A percentile compares a stretch with the other conserved stretches of the same genome.
phyloP scores from a whole-genome alignment of 2,888 invertebrate genomes.

The Neoitamus cyanurus region DNA sequence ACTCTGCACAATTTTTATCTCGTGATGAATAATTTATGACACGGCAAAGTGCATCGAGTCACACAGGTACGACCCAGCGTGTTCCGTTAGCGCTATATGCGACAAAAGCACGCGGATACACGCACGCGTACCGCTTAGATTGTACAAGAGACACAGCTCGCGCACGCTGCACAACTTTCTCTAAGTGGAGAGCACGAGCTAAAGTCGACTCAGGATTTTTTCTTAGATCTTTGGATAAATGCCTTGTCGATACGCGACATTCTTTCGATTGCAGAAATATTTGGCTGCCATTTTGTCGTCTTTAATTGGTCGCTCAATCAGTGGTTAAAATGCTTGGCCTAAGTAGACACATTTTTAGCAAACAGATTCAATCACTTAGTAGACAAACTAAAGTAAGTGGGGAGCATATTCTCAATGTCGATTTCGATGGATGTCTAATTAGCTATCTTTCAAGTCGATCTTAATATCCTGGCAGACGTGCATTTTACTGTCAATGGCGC shows the following conservation, averaged over 20 bases:
- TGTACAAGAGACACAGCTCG: conserved; percentile 12
- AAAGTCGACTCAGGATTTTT: not conserved
- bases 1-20: conserved; percentile 18
- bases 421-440: no score
- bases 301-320: not conserved
- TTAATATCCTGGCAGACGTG: no score
- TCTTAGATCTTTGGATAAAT: not conserved
- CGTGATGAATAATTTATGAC: conserved; percentile 42
- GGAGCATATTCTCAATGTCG: no score
- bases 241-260: not conserved
- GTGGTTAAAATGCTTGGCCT: no score
- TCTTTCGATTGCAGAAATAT: conserved; percentile 29
- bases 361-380: no score
- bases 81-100: not conserved
- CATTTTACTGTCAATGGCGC: no score
- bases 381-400: no score
- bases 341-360: no score
- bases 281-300: not conserved
- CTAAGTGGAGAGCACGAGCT: conserved; percentile 31
- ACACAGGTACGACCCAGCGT: not conserved
- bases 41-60: not conserved
- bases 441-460: no score
- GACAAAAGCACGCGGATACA: not conserved
- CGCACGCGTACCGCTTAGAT: not conserved
- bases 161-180: conserved; percentile 25